phyloP scores from a whole-genome alignment of 2,888 invertebrate species.

The Caenorhabditis sinica region DNA sequence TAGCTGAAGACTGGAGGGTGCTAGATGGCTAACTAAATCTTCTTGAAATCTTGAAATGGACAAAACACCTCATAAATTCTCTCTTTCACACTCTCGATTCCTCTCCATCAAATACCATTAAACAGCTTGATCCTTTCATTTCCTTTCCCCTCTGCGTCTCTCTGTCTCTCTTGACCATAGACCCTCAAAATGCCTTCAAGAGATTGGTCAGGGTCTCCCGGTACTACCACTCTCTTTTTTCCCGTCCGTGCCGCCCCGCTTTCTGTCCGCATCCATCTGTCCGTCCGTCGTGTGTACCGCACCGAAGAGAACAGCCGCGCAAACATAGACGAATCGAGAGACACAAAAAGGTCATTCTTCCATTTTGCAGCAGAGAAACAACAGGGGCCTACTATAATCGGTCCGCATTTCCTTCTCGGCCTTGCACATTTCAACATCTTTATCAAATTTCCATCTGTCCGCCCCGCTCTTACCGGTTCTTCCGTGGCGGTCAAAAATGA shows the following conservation, averaged over 20 bases:
- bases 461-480: constrained; percentile 4
- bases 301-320: constrained; percentile 6
- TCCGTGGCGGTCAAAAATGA: constrained; percentile 28
- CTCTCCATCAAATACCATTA: background rate
- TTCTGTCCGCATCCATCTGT: constrained; percentile 33
- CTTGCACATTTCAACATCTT: constrained; percentile 44
- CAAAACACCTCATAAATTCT: too few species aligned
- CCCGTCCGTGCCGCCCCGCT: constrained; percentile 30
- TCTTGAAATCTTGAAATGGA: too few species aligned
- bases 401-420: background rate
- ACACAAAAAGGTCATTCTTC: constrained; percentile 38
- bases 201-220: constrained; percentile 53
- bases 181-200: constrained; percentile 30
- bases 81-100: background rate
- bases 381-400: constrained; percentile 12
- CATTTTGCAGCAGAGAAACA: constrained; percentile 10
- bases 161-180: constrained; percentile 26
- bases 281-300: constrained; percentile 43
- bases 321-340: constrained; percentile 20
- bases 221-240: constrained; percentile 47
- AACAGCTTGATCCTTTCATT: constrained; percentile 18
- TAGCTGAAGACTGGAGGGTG: too few species aligned
- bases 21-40: too few species aligned
- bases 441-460: constrained; percentile 55
- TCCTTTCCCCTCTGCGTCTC: constrained; percentile 18